Conservation (phyloP, 2,797 vertebrate genomes). For the Xyrichtys novacula region DNA sequence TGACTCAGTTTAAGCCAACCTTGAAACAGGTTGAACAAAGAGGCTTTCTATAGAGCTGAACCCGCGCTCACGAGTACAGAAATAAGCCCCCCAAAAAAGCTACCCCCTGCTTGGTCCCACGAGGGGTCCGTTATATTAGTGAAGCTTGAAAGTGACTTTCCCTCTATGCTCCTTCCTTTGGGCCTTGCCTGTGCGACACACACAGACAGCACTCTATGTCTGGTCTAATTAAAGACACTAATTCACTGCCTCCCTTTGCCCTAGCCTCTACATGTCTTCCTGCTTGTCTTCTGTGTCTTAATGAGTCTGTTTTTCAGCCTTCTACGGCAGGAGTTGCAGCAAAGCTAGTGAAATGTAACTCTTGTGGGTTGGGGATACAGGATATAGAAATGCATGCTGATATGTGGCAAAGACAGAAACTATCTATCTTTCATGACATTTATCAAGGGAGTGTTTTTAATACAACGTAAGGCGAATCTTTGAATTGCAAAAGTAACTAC, state of each 20-base stretch:
- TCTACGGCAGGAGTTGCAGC: neutral
- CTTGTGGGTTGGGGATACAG: neutral
- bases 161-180: slow-evolving; percentile 58
- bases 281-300: slow-evolving; percentile 38
- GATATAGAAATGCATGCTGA: no score
- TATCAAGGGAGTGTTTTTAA: no score
- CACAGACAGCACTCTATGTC: slow-evolving; percentile 54
- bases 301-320: slow-evolving; percentile 39
- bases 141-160: slow-evolving; percentile 84
- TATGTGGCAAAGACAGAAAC: no score
- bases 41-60: slow-evolving; percentile 28
- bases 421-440: no score
- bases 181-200: slow-evolving; percentile 63
- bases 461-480: no score
- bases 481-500: no score
- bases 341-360: neutral
- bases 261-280: slow-evolving; percentile 44
- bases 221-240: slow-evolving; percentile 75
- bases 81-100: slow-evolving; percentile 4
- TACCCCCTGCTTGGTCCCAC: slow-evolving; percentile 53
- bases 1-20: slow-evolving; percentile 56
- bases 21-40: slow-evolving; percentile 48
- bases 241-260: slow-evolving; percentile 57
- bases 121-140: slow-evolving; percentile 69
- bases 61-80: neutral